Conservation (phyloP, 2,888 invertebrate genomes). For the Tetragonula carbonaria region DNA sequence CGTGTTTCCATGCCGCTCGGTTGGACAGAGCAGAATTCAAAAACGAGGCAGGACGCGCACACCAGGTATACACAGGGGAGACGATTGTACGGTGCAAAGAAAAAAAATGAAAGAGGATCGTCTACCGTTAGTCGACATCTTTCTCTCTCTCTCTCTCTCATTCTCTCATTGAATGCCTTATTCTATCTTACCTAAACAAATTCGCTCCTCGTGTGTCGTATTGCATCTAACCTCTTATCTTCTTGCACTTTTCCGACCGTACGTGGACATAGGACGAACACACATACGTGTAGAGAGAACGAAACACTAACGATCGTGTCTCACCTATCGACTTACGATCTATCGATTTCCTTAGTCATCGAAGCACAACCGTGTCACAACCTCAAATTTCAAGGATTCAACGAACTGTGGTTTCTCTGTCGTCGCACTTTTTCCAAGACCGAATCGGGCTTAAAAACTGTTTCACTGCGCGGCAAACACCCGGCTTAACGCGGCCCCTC, state of each 20-base stretch:
- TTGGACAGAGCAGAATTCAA: constrained; percentile 27
- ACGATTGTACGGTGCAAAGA: background rate
- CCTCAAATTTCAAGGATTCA: constrained; percentile 46
- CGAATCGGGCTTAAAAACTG: constrained; percentile 8
- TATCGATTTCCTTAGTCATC: constrained; percentile 48
- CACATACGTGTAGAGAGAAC: constrained; percentile 26
- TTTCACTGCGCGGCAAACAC: background rate
- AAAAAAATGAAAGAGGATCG: constrained; percentile 12
- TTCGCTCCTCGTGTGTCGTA: constrained; percentile 30
- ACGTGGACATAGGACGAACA: background rate
- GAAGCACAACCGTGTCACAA: constrained; percentile 57
- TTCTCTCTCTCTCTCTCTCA: too few species aligned
- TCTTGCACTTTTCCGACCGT: constrained; percentile 43
- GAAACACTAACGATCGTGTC: constrained; percentile 39
- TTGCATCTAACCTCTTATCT: constrained; percentile 30
- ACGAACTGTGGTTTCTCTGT: constrained; percentile 2
- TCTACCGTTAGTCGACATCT: constrained; percentile 23
- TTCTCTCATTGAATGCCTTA: background rate
- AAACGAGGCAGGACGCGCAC: constrained; percentile 9
- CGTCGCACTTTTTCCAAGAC: constrained; percentile 3
- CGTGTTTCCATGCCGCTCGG: constrained; percentile 5
- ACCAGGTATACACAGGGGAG: background rate
- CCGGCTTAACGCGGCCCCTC: background rate
- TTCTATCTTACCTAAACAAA: constrained; percentile 42
- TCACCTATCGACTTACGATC: constrained; percentile 50